Base-by-base conservation (phyloP, 2,888 invertebrate species). In the Barypeithes pellucidus region DNA sequence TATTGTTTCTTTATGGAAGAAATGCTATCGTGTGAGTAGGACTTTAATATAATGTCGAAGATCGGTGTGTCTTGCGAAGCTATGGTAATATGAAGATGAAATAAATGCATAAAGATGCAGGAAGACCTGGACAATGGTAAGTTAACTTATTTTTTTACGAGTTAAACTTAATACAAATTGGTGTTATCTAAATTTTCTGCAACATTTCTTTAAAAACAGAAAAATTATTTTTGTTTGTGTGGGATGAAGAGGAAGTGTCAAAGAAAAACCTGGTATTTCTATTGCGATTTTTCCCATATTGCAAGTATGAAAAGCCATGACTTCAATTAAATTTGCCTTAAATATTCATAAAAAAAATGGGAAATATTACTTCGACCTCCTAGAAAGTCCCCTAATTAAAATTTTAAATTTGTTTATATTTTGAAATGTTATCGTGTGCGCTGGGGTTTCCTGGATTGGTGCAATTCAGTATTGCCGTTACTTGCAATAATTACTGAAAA, bases 81-180 rank as follows among this genome's bases (percentile, higher is more conserved):
- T 0, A 16, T 52, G 12, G 65, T 65, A 18, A 36, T 16, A 65
- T 50, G 65, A 65, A 22, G 20, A 52, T 7, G 8, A 65, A 52
- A 57, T 9, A 47, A 66, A 39, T 14, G 16, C n/a, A 24, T 50
- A 76, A 80, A 80, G 75, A 83, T 83, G 83, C 81, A 83, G 78
- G 80, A 83, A 79, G 79, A 80, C 77, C 61, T 75, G 33, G 81
- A 81, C 78, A 82, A 80, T 75, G 81, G 83, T 82, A 73, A 80
- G 82, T 80, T 72, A 20, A 52, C 73, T 72, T 52, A 9, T 54
- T 57, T 57, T 57, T 33, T 8, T 8, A 14, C 7, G 16, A 66
- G 47, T 45, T 2, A 52, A 14, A 14, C n/a, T 29, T 29, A 7
- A 4, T 29, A 29, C 7, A 29, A 29, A 29, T 29, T 29, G 3